phyloP scores from a whole-genome alignment of 2,113 vertebrate genomes.

The Gila orcuttii region DNA sequence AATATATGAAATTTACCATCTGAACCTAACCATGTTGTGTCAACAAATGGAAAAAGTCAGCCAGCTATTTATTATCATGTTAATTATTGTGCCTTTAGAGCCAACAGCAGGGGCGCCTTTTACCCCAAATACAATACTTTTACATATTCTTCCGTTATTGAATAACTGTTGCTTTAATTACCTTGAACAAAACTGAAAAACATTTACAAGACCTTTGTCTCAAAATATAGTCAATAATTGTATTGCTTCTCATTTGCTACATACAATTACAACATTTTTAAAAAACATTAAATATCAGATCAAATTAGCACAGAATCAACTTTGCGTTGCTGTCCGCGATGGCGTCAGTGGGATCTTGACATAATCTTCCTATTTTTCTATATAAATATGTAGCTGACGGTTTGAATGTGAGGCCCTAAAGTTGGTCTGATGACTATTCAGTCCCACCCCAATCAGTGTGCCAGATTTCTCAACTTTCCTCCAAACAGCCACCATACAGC shows the following conservation, averaged over 20 bases:
- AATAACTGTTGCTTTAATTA: too few species aligned
- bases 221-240: too few species aligned
- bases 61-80: not conserved
- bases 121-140: too few species aligned
- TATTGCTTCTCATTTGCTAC: too few species aligned
- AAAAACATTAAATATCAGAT: too few species aligned
- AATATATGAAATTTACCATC: not conserved
- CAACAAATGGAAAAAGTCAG: not conserved
- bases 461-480: not conserved
- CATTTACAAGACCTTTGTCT: too few species aligned
- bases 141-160: too few species aligned
- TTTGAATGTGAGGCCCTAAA: not conserved
- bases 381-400: not conserved
- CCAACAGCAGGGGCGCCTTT: too few species aligned
- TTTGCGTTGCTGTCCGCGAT: too few species aligned
- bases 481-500: not conserved
- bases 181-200: too few species aligned
- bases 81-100: not conserved
- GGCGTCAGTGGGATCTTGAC: not conserved
- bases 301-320: too few species aligned
- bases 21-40: not conserved
- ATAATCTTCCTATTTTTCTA: not conserved
- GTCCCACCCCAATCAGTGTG: not conserved
- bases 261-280: too few species aligned
- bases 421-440: conserved; percentile 10